Percentiles rank a stretch among this genome's conserved stretches.
phyloP scores from a whole-genome alignment of 2,888 invertebrate genomes.

The Pediacus dermestoides region DNA sequence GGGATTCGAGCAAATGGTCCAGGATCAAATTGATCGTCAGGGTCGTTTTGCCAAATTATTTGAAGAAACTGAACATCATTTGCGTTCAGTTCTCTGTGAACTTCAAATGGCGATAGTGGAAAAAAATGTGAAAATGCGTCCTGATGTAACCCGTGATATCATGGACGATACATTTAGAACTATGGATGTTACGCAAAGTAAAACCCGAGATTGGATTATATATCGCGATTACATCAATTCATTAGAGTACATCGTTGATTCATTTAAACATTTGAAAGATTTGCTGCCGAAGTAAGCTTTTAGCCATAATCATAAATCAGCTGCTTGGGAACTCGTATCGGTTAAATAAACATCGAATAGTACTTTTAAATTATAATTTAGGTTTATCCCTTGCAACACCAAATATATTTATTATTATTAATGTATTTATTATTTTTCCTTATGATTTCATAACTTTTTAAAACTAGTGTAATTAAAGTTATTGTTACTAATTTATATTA shows the following conservation, averaged over 20 bases:
- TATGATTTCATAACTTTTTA: too few species aligned
- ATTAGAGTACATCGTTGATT: slow-evolving; percentile 56
- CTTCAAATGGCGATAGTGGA: slow-evolving; percentile 59
- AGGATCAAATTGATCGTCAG: slow-evolving; percentile 54
- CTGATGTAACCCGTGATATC: slow-evolving; percentile 50
- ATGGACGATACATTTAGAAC: slow-evolving; percentile 49
- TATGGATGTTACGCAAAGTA: slow-evolving; percentile 47
- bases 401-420: too few species aligned
- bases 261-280: slow-evolving; percentile 47
- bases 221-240: slow-evolving; percentile 62
- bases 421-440: too few species aligned
- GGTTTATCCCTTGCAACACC: too few species aligned
- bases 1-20: slow-evolving; percentile 62
- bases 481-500: too few species aligned
- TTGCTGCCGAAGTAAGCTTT: too few species aligned
- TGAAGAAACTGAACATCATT: slow-evolving; percentile 57
- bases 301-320: too few species aligned
- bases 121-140: slow-evolving; percentile 52
- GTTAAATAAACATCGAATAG: too few species aligned
- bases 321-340: too few species aligned
- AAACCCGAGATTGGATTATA: slow-evolving; percentile 60
- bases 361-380: too few species aligned
- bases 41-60: slow-evolving; percentile 53
- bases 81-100: slow-evolving; percentile 65
- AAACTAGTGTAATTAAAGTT: too few species aligned